phyloP scores from a whole-genome alignment of 2,888 invertebrate genomes.

The Agonopterix arenella region DNA sequence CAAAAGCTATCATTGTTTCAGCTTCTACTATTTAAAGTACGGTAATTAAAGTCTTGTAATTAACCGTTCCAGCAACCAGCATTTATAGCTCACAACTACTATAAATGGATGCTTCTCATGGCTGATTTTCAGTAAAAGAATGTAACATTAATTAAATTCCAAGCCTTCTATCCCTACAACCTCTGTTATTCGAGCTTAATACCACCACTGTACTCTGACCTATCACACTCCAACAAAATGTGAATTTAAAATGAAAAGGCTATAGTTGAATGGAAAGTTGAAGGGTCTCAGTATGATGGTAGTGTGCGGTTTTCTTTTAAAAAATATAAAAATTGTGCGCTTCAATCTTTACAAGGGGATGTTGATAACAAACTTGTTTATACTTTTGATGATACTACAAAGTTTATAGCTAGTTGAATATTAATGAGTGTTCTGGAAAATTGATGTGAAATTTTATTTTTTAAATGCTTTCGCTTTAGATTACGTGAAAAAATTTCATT shows the following conservation, averaged over 20 bases:
- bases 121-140: slow-evolving; percentile 35
- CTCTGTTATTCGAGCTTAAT: slow-evolving; percentile 16
- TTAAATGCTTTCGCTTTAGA: background rate
- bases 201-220: slow-evolving; percentile 29
- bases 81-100: slow-evolving; percentile 24
- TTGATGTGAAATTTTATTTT: slow-evolving; percentile 3
- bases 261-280: no score
- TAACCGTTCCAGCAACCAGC: slow-evolving; percentile 16
- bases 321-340: slow-evolving; percentile 44
- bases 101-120: slow-evolving; percentile 28
- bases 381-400: slow-evolving; percentile 15
- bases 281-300: slow-evolving; percentile 23
- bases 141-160: slow-evolving; percentile 58
- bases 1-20: no score
- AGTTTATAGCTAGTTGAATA: slow-evolving; percentile 7
- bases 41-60: slow-evolving; percentile 15
- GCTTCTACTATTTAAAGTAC: background rate
- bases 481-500: no score
- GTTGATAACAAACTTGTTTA: slow-evolving; percentile 32
- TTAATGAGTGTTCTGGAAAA: slow-evolving; percentile 8
- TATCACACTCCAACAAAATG: slow-evolving; percentile 18
- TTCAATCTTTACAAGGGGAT: slow-evolving; percentile 30
- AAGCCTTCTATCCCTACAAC: slow-evolving; percentile 30
- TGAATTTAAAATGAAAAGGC: background rate
- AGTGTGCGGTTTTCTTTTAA: slow-evolving; percentile 26